Conservation (phyloP, 2,888 invertebrate species). For the Mellilla xanthometata region DNA sequence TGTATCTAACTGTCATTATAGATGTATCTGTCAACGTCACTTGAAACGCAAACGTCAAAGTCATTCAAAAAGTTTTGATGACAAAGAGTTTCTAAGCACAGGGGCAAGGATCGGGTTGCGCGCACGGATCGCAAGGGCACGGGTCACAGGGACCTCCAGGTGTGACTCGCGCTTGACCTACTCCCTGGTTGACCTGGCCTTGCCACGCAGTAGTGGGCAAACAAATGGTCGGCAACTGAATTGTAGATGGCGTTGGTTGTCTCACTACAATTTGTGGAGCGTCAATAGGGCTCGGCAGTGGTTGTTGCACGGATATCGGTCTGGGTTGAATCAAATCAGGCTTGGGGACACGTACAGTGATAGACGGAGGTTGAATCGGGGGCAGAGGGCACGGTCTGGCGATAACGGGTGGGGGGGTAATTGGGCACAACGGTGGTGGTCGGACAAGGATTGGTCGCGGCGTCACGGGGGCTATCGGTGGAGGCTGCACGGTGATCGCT, state of each 20-base stretch:
- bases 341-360: constrained; percentile 48
- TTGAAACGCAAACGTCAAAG: too few relatives aligned
- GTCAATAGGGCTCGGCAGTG: constrained; percentile 39
- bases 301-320: constrained; percentile 49
- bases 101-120: constrained; percentile 1
- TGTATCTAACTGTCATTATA: too few relatives aligned
- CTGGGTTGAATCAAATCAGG: constrained; percentile 46
- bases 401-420: constrained; percentile 53
- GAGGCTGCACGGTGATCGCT: constrained; percentile 45
- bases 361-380: constrained; percentile 50
- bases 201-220: constrained; percentile 3
- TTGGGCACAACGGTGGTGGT: constrained; percentile 40
- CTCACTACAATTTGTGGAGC: constrained; percentile 51
- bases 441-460: constrained; percentile 49
- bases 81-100: background rate
- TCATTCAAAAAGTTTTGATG: too few relatives aligned
- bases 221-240: constrained; percentile 45
- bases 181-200: background rate
- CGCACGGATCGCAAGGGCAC: background rate
- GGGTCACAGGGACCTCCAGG: too few relatives aligned
- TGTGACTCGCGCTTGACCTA: too few relatives aligned
- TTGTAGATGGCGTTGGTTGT: constrained; percentile 39
- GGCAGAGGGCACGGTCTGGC: constrained; percentile 45
- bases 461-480: constrained; percentile 39
- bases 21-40: too few relatives aligned